These are phyloP conservation scores for Itoplectis maculator DNA, from an alignment of 2,888 invertebrate species.

Conservation along the genomic window DNA sequence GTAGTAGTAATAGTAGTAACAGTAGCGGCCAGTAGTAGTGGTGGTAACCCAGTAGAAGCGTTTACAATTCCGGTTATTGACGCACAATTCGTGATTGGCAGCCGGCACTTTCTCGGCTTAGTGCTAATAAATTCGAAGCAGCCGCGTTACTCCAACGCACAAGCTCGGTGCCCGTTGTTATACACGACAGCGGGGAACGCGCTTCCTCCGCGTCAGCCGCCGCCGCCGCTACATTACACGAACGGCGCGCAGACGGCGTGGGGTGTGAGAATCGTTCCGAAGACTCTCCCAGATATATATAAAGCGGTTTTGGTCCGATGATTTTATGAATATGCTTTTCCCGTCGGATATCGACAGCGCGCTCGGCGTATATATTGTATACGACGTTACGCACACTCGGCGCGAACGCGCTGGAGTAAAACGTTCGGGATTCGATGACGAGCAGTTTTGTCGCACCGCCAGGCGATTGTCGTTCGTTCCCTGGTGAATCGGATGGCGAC, in stretches of 20 bases:
- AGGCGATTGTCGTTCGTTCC: not conserved
- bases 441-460: not conserved
- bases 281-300: slow-evolving; percentile 77
- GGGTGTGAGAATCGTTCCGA: slow-evolving; percentile 69
- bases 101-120: slow-evolving; percentile 78
- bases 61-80: slow-evolving; percentile 81
- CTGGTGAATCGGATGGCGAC: not conserved
- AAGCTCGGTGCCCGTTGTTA: not conserved
- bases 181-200: slow-evolving; percentile 15
- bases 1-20: no score
- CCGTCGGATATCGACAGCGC: slow-evolving; percentile 20
- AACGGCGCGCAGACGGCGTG: slow-evolving; percentile 50
- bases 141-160: not conserved
- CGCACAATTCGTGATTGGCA: slow-evolving; percentile 82
- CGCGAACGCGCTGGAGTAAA: not conserved
- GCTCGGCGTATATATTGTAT: slow-evolving; percentile 12
- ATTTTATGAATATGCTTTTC: slow-evolving; percentile 83
- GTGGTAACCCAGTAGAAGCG: slow-evolving; percentile 25
- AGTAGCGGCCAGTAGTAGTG: slow-evolving; percentile 30
- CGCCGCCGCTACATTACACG: slow-evolving; percentile 23
- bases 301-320: slow-evolving; percentile 82
- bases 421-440: not conserved
- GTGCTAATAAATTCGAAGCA: slow-evolving; percentile 81
- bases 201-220: slow-evolving; percentile 29
- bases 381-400: slow-evolving; percentile 13